These are phyloP conservation scores for Scaptomyza reducta DNA, from an alignment of 2,888 invertebrate genomes.

Conservation along the genomic window DNA sequence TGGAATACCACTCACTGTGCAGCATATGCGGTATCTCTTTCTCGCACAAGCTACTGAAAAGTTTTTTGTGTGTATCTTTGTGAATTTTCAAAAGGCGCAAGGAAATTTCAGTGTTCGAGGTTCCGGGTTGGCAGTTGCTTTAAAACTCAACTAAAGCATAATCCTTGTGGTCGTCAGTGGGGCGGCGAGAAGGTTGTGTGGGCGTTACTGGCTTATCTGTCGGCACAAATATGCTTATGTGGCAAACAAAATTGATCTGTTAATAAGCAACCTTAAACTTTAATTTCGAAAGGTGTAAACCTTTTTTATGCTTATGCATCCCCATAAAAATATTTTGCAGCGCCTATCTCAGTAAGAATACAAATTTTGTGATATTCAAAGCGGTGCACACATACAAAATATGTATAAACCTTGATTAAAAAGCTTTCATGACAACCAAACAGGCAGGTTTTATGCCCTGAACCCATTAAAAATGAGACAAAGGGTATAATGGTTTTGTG, in stretches of 20 bases:
- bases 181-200: conserved; percentile 6
- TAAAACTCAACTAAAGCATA: conserved; percentile 40
- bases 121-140: conserved; percentile 12
- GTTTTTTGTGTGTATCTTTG: conserved; percentile 32
- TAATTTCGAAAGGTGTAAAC: conserved; percentile 42
- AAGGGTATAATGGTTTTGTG: no score
- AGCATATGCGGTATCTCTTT: conserved; percentile 61
- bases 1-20: conserved; percentile 73
- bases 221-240: conserved; percentile 26
- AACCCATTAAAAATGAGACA: no score
- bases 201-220: conserved; percentile 38
- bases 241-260: conserved; percentile 72
- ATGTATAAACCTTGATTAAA: no score
- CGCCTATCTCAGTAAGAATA: conserved; percentile 28
- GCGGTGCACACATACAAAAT: no score
- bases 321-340: conserved; percentile 18
- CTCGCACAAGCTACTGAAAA: conserved; percentile 27
- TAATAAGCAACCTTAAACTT: conserved; percentile 65
- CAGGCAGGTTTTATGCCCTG: no score
- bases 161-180: conserved; percentile 14
- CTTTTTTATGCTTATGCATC: conserved; percentile 47
- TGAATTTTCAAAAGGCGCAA: conserved; percentile 62
- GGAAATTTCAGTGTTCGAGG: conserved; percentile 56
- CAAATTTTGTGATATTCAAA: conserved; percentile 21
- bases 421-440: no score